Conservation (phyloP, 2,113 vertebrate genomes). For the Stomatorhinus ivindoensis region DNA sequence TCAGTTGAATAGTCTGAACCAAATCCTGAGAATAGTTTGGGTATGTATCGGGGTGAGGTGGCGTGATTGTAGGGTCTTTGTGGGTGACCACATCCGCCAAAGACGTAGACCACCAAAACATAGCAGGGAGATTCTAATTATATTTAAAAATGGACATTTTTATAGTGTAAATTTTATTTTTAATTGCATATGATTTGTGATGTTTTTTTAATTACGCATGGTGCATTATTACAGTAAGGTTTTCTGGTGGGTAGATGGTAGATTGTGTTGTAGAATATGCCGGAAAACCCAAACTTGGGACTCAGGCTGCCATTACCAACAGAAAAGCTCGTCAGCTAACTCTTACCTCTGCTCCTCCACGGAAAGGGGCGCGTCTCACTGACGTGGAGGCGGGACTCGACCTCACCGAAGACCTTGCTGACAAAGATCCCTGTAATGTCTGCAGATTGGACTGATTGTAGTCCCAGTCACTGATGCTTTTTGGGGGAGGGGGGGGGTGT, state of each 20-base stretch:
- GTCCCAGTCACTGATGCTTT: neutral
- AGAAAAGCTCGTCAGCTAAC: neutral
- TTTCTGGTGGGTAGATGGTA: neutral
- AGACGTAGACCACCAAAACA: neutral
- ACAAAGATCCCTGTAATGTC: neutral
- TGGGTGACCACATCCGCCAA: neutral
- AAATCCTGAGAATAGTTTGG: neutral
- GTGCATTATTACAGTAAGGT: neutral
- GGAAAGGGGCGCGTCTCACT: neutral
- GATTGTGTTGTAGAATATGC: neutral
- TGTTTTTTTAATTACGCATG: neutral
- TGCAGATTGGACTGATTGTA: neutral
- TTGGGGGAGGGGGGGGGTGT: no score
- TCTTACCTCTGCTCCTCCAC: neutral
- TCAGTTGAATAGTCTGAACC: neutral
- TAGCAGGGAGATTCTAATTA: neutral
- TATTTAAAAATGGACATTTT: neutral
- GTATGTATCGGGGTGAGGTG: neutral
- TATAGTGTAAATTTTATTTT: neutral
- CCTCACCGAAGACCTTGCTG: neutral
- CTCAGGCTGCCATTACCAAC: neutral
- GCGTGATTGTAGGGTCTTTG: neutral
- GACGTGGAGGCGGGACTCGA: neutral
- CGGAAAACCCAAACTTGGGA: neutral
- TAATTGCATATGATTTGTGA: neutral